A percentile compares a stretch with the other conserved stretches of the same genome.
Conservation (phyloP, 2,113 vertebrate species). For the Oncorhynchus kisutch region DNA sequence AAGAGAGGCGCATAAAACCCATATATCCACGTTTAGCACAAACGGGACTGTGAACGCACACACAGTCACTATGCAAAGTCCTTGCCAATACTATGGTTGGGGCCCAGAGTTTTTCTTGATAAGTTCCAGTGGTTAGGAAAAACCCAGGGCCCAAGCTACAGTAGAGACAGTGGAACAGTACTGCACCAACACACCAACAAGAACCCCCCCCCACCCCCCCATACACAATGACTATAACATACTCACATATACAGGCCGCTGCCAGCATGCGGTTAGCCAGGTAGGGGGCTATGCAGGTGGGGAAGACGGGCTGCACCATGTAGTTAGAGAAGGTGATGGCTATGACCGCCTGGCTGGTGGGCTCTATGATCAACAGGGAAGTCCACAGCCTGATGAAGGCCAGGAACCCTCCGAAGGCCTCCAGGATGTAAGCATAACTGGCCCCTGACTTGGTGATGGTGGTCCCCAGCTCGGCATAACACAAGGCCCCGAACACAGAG, state of each 20-base stretch:
- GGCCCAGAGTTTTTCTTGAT: too few relatives aligned
- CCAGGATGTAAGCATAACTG: slow-evolving; percentile 91
- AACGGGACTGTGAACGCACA: neutral
- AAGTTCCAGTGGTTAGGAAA: too few relatives aligned
- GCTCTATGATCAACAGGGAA: slow-evolving; percentile 90
- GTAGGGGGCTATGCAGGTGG: slow-evolving; percentile 82
- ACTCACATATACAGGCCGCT: slow-evolving; percentile 89
- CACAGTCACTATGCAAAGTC: neutral
- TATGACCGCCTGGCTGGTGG: slow-evolving; percentile 89
- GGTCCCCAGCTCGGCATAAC: slow-evolving; percentile 91
- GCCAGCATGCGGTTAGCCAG: slow-evolving; percentile 82
- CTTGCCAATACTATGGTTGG: neutral
- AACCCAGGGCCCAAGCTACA: neutral
- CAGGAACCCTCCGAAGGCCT: slow-evolving; percentile 84
- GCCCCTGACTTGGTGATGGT: slow-evolving; percentile 93
- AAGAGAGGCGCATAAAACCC: slow-evolving; percentile 4
- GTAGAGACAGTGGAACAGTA: neutral
- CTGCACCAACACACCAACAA: slow-evolving; percentile 21
- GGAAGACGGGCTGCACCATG: slow-evolving; percentile 88
- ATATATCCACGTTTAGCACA: neutral
- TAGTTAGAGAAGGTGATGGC: slow-evolving; percentile 95
- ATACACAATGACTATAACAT: slow-evolving; percentile 7
- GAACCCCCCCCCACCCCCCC: neutral
- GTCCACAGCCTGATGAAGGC: slow-evolving; percentile 91
- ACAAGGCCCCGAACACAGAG: slow-evolving; percentile 87